phyloP scores from a whole-genome alignment of 2,113 vertebrate genomes.

The Oreochromis niloticus region DNA sequence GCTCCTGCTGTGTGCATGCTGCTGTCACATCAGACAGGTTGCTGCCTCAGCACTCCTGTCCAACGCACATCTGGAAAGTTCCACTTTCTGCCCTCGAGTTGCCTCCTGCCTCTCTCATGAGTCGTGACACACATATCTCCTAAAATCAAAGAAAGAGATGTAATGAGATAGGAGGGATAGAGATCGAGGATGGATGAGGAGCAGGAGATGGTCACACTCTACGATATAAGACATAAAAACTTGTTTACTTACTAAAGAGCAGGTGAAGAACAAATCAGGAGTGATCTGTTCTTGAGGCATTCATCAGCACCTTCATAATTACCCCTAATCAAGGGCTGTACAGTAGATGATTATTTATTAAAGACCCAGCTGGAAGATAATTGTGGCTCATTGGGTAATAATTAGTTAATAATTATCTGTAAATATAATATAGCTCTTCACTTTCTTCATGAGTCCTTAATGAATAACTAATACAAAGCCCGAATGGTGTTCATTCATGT shows the following conservation, averaged over 20 bases:
- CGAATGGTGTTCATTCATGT: neutral
- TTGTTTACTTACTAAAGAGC: neutral
- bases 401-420: neutral
- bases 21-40: constrained; percentile 5
- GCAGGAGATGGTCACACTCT: neutral
- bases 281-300: neutral
- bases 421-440: neutral
- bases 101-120: neutral
- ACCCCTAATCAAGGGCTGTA: neutral
- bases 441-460: neutral
- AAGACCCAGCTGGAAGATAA: neutral
- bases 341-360: neutral
- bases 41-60: constrained; percentile 41
- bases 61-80: constrained; percentile 49
- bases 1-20: neutral
- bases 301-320: neutral
- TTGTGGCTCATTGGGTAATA: neutral
- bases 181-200: neutral
- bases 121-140: constrained; percentile 17
- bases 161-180: neutral
- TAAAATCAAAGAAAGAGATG: constrained; percentile 8
- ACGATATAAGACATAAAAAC: neutral
- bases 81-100: constrained; percentile 21
- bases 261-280: neutral
- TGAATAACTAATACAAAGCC: neutral